Evolutionary conservation across 1,140 invertebrate genomes (phyloP).

Genomic region (Eriocheir sinensis): DNA sequence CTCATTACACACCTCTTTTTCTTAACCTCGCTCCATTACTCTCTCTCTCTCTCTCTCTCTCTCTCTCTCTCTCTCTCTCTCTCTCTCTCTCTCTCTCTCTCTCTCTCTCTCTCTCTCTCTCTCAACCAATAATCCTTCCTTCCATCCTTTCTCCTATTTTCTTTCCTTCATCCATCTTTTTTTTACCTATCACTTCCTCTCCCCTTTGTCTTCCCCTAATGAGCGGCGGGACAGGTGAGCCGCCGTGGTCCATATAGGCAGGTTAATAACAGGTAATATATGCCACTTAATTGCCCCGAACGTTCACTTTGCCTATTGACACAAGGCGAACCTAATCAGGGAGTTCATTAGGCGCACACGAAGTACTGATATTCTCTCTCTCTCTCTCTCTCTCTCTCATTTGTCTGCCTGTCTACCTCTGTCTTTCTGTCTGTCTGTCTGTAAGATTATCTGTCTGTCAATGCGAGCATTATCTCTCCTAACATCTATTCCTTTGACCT

Average conservation of each 20-base stretch:
- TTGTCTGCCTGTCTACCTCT: too few species aligned
- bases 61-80: conserved; percentile 28
- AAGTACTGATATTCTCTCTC: background rate
- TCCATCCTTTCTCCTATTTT: background rate
- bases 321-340: background rate
- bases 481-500: too few species aligned
- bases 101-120: background rate
- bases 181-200: too few species aligned
- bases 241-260: background rate
- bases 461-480: too few species aligned
- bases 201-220: background rate
- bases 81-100: conserved; percentile 17
- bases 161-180: background rate
- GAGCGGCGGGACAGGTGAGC: background rate
- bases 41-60: conserved; percentile 15
- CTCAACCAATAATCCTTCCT: background rate
- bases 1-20: background rate
- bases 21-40: background rate
- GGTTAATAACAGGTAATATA: background rate
- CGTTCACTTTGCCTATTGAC: background rate
- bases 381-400: background rate
- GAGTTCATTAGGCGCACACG: background rate
- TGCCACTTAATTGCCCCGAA: background rate
- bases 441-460: too few species aligned
- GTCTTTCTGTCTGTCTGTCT: too few species aligned